A percentile compares a stretch with the other conserved stretches of the same genome.
These are phyloP conservation scores for Eublepharis macularius DNA, from an alignment of 2,113 vertebrate genomes.

Conservation along the genomic window DNA sequence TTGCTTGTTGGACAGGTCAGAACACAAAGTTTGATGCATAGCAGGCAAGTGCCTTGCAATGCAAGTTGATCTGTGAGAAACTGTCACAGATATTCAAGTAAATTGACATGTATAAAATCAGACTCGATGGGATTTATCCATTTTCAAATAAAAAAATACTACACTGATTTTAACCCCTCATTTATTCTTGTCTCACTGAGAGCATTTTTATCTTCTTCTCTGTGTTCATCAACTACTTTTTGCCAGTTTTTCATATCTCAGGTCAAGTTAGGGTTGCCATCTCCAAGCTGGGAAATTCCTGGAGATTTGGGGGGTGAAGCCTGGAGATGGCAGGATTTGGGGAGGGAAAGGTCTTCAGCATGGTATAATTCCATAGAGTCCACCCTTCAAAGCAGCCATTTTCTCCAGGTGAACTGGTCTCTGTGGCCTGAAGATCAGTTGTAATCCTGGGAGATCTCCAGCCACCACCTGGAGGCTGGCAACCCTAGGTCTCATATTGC, in stretches of 20 bases:
- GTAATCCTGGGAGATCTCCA: too few relatives aligned
- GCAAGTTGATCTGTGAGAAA: neutral
- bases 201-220: neutral
- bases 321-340: too few relatives aligned
- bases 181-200: neutral
- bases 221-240: neutral
- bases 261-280: too few relatives aligned
- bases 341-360: too few relatives aligned
- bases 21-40: neutral
- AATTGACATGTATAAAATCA: neutral
- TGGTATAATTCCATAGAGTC: too few relatives aligned
- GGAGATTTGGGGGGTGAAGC: too few relatives aligned
- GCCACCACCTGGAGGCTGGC: too few relatives aligned
- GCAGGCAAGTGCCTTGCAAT: rapidly evolving
- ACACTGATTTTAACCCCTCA: neutral
- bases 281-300: too few relatives aligned
- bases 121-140: neutral
- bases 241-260: neutral
- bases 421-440: too few relatives aligned
- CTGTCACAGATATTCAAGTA: neutral
- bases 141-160: neutral
- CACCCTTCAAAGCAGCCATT: too few relatives aligned
- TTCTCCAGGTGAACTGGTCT: too few relatives aligned
- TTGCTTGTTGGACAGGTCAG: neutral
- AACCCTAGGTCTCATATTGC: too few relatives aligned